phyloP scores from a whole-genome alignment of 2,113 vertebrate species.

The Fregata magnificens region DNA sequence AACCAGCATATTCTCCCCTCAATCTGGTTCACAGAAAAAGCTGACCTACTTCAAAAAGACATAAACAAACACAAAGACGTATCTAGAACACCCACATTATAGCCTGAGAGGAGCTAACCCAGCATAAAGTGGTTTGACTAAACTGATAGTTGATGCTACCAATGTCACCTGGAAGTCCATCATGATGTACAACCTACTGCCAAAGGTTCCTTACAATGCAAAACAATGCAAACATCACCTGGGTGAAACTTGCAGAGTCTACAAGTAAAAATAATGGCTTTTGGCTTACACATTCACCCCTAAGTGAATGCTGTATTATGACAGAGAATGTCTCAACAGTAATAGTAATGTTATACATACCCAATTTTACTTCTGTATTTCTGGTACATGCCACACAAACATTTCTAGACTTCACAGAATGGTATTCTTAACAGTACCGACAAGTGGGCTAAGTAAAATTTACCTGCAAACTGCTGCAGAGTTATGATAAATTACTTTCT shows the following conservation, averaged over 20 bases:
- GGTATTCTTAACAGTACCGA: not conserved
- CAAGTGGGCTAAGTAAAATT: not conserved
- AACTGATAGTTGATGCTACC: not conserved
- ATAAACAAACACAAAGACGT: not conserved
- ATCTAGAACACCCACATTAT: not conserved
- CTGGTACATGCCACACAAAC: not conserved
- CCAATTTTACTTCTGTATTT: not conserved
- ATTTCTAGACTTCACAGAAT: not conserved
- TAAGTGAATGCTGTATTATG: not conserved
- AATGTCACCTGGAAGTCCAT: not conserved
- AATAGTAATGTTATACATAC: not conserved
- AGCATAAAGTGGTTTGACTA: not conserved
- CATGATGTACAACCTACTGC: not conserved
- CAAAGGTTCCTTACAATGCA: not conserved
- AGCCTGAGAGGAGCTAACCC: not conserved
- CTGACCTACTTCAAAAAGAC: not conserved
- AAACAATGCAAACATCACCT: not conserved
- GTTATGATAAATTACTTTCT: not conserved
- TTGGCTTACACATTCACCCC: not conserved
- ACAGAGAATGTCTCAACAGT: not conserved
- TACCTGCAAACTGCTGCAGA: not conserved
- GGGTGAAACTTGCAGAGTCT: not conserved
- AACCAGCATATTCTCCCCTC: not conserved
- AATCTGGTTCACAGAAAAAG: not conserved
- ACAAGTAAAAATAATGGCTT: not conserved